Conservation (phyloP, 2,113 vertebrate species). For the Amia ocellicauda region DNA sequence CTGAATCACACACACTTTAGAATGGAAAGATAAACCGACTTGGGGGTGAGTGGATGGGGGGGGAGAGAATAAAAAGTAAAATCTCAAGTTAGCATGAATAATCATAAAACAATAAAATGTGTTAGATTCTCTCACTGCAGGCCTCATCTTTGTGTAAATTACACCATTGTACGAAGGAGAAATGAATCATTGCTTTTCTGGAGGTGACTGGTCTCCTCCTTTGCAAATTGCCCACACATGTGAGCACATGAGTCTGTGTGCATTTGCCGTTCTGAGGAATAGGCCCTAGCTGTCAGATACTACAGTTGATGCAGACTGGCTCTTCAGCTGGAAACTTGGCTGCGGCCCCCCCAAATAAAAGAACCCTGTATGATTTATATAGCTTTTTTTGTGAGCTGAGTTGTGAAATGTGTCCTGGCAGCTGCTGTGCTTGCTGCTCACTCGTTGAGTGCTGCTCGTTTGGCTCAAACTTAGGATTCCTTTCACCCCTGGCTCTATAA, state of each 20-base stretch:
- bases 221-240: background rate
- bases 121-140: background rate
- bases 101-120: background rate
- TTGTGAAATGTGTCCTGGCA: slow-evolving; percentile 28
- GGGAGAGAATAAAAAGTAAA: slow-evolving; percentile 3
- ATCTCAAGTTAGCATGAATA: background rate
- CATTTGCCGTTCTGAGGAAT: background rate
- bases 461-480: background rate
- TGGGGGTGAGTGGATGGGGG: too few relatives aligned
- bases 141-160: slow-evolving; percentile 1
- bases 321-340: slow-evolving; percentile 33
- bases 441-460: too few relatives aligned
- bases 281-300: slow-evolving; percentile 19
- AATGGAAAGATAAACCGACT: background rate
- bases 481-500: slow-evolving; percentile 11
- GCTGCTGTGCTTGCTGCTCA: slow-evolving; percentile 14
- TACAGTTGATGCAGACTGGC: slow-evolving; percentile 26
- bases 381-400: slow-evolving; percentile 25
- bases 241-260: background rate
- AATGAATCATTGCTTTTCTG: slow-evolving; percentile 11
- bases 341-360: slow-evolving; percentile 22
- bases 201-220: background rate
- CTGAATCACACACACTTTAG: slow-evolving; percentile 7
- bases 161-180: slow-evolving; percentile 4
- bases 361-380: slow-evolving; percentile 37